phyloP scores from a whole-genome alignment of 2,113 vertebrate species.

The Pollachius pollachius region DNA sequence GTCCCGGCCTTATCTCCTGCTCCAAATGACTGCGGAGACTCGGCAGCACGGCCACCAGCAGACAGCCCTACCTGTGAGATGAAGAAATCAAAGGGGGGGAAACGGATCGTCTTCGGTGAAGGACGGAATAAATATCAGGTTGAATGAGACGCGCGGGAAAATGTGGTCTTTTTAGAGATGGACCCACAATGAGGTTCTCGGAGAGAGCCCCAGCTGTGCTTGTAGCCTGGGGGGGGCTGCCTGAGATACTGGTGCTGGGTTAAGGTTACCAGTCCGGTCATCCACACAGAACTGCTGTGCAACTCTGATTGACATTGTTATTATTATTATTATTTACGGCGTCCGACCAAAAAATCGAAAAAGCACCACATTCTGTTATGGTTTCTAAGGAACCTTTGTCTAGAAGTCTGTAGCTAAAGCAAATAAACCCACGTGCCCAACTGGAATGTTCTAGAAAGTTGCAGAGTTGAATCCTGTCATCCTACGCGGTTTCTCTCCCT shows the following conservation, averaged over 20 bases:
- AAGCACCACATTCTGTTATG: too few species aligned
- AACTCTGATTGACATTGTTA: neutral
- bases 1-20: constrained; percentile 51
- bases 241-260: too few species aligned
- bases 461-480: too few species aligned
- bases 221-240: too few species aligned
- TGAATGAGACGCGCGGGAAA: constrained; percentile 9
- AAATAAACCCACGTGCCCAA: too few species aligned
- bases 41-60: constrained; percentile 27
- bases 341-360: too few species aligned
- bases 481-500: neutral
- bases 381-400: too few species aligned
- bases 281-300: constrained; percentile 11
- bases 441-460: too few species aligned
- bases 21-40: constrained; percentile 48
- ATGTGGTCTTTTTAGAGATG: constrained; percentile 22
- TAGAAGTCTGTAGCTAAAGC: too few species aligned
- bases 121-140: constrained; percentile 46
- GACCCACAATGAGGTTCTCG: constrained; percentile 31
- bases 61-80: constrained; percentile 24
- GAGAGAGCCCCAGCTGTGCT: neutral
- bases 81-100: constrained; percentile 16
- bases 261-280: too few species aligned
- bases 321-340: too few species aligned
- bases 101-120: constrained; percentile 30